These are phyloP conservation scores for Montipora capitata DNA, from an alignment of 92 coral and sea anemone genomes.

Conservation along the genomic window DNA sequence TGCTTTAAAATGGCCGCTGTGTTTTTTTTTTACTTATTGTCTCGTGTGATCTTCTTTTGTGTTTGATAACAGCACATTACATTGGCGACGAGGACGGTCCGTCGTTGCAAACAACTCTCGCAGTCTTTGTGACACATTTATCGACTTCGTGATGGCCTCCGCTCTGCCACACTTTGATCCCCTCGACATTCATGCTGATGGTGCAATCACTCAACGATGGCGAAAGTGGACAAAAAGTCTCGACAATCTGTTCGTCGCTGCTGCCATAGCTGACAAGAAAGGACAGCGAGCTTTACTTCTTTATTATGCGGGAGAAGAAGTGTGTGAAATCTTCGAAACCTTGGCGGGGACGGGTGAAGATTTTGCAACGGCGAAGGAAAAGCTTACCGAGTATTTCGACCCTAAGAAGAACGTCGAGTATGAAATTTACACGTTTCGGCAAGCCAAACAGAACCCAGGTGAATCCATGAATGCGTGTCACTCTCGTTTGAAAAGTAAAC, in stretches of 20 bases:
- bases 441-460: slow-evolving; percentile 58
- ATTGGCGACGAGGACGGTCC: slow-evolving; percentile 13
- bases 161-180: too few species aligned
- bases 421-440: slow-evolving; percentile 61
- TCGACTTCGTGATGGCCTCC: too few species aligned
- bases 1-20: neutral
- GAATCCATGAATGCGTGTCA: slow-evolving; percentile 62
- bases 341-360: slow-evolving; percentile 33
- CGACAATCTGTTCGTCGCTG: slow-evolving; percentile 67
- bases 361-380: slow-evolving; percentile 44
- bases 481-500: slow-evolving; percentile 57
- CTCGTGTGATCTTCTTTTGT: too few species aligned
- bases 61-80: neutral
- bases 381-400: slow-evolving; percentile 53
- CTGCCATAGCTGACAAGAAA: slow-evolving; percentile 47
- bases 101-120: neutral
- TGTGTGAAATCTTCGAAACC: slow-evolving; percentile 8
- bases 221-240: slow-evolving; percentile 61
- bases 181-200: too few species aligned
- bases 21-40: neutral
- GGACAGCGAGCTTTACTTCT: neutral
- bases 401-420: slow-evolving; percentile 53
- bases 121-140: too few species aligned
- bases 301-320: slow-evolving; percentile 55
- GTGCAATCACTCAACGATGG: too few species aligned